phyloP scores from a whole-genome alignment of 1,140 invertebrate species.

The Drosophila lacertosa region DNA sequence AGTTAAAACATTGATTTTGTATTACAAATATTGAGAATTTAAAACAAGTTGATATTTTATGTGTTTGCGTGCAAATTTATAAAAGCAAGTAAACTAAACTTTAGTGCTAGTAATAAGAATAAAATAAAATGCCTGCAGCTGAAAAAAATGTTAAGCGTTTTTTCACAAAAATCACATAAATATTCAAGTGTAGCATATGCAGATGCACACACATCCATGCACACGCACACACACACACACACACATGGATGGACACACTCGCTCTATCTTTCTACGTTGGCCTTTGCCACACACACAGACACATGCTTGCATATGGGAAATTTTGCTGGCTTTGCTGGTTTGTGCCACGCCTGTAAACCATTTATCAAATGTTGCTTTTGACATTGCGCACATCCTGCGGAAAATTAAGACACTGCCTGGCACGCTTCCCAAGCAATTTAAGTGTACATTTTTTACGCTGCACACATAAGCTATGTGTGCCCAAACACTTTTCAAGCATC shows the following conservation, averaged over 20 bases:
- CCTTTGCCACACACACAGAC: slow-evolving; percentile 15
- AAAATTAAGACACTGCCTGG: slow-evolving; percentile 79
- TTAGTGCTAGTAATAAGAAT: background rate
- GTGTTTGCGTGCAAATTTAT: too few relatives aligned
- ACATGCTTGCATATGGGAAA: slow-evolving; percentile 4
- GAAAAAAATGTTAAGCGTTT: slow-evolving; percentile 53
- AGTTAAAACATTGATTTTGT: too few relatives aligned
- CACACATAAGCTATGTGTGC: slow-evolving; percentile 24
- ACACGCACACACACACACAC: slow-evolving; percentile 1
- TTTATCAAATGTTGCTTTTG: slow-evolving; percentile 79
- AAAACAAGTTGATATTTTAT: too few relatives aligned
- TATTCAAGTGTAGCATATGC: slow-evolving; percentile 63
- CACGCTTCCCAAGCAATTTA: slow-evolving; percentile 74
- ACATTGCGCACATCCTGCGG: slow-evolving; percentile 78
- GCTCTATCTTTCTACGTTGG: background rate
- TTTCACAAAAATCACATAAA: slow-evolving; percentile 66
- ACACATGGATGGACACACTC: slow-evolving; percentile 3
- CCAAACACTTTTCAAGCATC: slow-evolving; percentile 21
- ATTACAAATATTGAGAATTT: too few relatives aligned
- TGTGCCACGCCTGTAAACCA: slow-evolving; percentile 38
- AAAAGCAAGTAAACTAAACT: background rate
- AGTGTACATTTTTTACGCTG: slow-evolving; percentile 60
- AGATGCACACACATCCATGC: slow-evolving; percentile 29
- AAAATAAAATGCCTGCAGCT: slow-evolving; percentile 11
- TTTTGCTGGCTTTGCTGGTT: slow-evolving; percentile 37